phyloP scores from a whole-genome alignment of 2,797 vertebrate genomes.

The Ispidina lecontei region DNA sequence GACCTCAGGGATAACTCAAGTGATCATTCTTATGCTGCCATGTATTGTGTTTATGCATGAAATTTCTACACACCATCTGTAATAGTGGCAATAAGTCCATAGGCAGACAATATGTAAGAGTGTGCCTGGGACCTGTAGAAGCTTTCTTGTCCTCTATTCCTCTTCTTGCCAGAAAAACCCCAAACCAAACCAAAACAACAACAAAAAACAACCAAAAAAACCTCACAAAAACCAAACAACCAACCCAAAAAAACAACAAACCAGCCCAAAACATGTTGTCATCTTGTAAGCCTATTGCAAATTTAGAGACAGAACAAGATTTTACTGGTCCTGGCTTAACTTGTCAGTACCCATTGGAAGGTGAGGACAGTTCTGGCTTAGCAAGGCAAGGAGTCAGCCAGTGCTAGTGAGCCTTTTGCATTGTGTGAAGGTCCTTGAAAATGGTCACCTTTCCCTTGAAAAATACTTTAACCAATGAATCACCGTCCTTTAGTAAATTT shows the following conservation, averaged over 20 bases:
- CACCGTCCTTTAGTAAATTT: background rate
- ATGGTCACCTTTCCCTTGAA: background rate
- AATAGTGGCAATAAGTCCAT: background rate
- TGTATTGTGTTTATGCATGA: background rate
- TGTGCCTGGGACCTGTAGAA: background rate
- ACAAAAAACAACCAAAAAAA: too few species aligned
- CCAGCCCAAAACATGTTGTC: background rate
- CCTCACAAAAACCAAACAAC: too few species aligned
- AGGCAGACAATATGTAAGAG: background rate
- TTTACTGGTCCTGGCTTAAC: background rate
- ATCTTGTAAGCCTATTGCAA: background rate
- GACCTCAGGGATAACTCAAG: background rate
- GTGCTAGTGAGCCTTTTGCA: background rate
- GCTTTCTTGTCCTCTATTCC: background rate
- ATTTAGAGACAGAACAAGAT: background rate
- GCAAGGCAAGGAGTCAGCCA: background rate
- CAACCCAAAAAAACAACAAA: background rate
- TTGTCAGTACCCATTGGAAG: background rate
- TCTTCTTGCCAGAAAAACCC: background rate
- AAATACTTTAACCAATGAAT: background rate
- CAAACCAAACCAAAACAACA: too few species aligned
- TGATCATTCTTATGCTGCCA: rapidly evolving
- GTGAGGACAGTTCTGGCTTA: background rate
- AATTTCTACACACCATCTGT: background rate
- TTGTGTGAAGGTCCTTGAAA: background rate